Base-by-base conservation (phyloP, 1,140 invertebrate genomes). In the Manduca sexta region DNA sequence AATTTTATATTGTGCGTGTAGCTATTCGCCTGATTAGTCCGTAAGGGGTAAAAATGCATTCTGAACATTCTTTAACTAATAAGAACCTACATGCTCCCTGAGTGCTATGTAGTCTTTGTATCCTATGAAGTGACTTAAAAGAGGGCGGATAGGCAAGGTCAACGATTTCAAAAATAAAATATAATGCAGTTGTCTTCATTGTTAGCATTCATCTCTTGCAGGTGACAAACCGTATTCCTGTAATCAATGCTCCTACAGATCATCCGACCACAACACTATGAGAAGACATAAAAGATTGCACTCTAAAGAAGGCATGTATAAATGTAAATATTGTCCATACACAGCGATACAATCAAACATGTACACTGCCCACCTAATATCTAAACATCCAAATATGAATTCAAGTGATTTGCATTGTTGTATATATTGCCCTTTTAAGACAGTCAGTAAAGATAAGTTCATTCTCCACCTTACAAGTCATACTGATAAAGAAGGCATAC, bases 221-320 rank as follows among this genome's bases (percentile, higher is more conserved):
- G 92, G 92, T 64, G 92, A 93, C 56, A 95, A 95, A 67, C 94
- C 94, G 0, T 97, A 95, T 73, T 85, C 89, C 15, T 97, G 96
- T 69, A 88, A 91, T 21, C 77, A 88, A 30, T 97, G 96, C 78
- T 82, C 87, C 6, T 97, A 95, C 76, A 84, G 88, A 2, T 91
- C 93, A 3, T 89, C 91, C 1, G 94, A 96, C 71, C 94, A 95
- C 75, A 96, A 95, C 69, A 92, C 94, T 1, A 85, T 96, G 41
- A 83, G 94, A 26, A 88, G 94, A 2, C 95, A 96, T 77, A 90
- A 91, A 51, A 92, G 93, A 80, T 85, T 90, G 14, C 95, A 97
- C 74, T 90, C 91, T 21, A 91, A 92, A 16, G 88, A 92, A 31
- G 91, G 90, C 52, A 89, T 91, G 0, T 94, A 94, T 67, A 88